Base-by-base conservation (phyloP, 2,113 vertebrate species). In the Cephalopterus ornatus region DNA sequence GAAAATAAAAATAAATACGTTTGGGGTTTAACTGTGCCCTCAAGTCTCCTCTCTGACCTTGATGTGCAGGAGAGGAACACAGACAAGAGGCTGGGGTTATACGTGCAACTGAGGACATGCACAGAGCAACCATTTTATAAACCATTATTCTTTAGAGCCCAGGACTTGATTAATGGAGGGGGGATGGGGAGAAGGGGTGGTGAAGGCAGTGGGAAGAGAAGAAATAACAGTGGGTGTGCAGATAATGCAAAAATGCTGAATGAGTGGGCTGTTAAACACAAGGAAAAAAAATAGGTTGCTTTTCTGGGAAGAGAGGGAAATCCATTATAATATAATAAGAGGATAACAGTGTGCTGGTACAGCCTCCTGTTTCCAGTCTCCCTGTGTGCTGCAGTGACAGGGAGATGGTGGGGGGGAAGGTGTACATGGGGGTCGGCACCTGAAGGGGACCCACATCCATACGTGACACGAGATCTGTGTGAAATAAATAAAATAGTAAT, bases 71-170 rank as follows among this genome's bases (percentile, higher is more conserved):
- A 74, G 33, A 56, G 35, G 35, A 41, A 18, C 6, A 1, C 5
- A 11, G 46, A 5, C 2, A 2, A 53, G 24, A 41, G 39, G 44
- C 56, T 30, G 71, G 37, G 61, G 68, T 55, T 83, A 53, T 4
- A 32, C 0, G 6, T 47, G 67, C 55, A 42, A 3, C 79, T 44
- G 67, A 90, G 74, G 81, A 85, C 35, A 20, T 0, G 17, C 42
- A 50, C 32, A 12, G 42, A 83, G 66, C 85, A 47, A 83, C 94
- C 89, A 89, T 92, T 96, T 95, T 79, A 88, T 35, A 73, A 85
- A 77, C 32, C 19, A 3, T 37, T 55, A 39, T 37, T 59, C 72
- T 63, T 85, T 14, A 68, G 35, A 83, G 68, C 47, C 52, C 18
- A 46, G 47, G 55, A 68, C 50, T 7, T 32, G 58, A 77, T 89